Evolutionary conservation across 2,113 vertebrate genomes (phyloP).

Genomic region (Gallinago media): DNA sequence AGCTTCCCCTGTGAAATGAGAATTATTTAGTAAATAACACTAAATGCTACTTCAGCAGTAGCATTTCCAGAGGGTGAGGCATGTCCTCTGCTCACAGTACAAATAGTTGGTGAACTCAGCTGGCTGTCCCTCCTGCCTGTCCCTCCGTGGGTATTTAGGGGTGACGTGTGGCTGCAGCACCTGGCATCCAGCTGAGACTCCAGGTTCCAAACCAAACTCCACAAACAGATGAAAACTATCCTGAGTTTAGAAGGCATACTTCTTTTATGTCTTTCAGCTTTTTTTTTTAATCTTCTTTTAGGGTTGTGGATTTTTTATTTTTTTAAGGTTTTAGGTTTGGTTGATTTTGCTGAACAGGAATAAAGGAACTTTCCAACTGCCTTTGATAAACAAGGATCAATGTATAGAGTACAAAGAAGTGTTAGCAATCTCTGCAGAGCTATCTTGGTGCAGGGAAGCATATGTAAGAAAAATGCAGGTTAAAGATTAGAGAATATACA

Average conservation of each 20-base stretch:
- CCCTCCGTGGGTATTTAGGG: not conserved
- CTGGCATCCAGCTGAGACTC: not conserved
- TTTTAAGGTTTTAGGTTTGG: not conserved
- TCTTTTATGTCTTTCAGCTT: not conserved
- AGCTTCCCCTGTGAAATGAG: not conserved
- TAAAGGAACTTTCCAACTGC: not conserved
- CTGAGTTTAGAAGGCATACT: not conserved
- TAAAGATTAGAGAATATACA: not conserved
- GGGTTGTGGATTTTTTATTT: not conserved
- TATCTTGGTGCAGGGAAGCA: not conserved
- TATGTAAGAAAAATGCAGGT: not conserved
- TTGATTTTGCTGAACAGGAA: not conserved
- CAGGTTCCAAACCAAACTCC: not conserved
- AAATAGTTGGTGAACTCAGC: not conserved
- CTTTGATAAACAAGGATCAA: not conserved
- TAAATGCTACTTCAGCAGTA: not conserved
- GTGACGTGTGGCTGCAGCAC: not conserved
- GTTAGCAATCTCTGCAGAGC: not conserved
- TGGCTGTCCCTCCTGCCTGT: not conserved
- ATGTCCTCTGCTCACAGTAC: not conserved
- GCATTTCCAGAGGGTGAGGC: not conserved
- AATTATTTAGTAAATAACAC: not conserved
- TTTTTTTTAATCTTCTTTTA: not conserved
- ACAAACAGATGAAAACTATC: not conserved
- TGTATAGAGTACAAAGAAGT: not conserved